Conservation (phyloP, 2,797 vertebrate species). For the Miichthys miiuy region DNA sequence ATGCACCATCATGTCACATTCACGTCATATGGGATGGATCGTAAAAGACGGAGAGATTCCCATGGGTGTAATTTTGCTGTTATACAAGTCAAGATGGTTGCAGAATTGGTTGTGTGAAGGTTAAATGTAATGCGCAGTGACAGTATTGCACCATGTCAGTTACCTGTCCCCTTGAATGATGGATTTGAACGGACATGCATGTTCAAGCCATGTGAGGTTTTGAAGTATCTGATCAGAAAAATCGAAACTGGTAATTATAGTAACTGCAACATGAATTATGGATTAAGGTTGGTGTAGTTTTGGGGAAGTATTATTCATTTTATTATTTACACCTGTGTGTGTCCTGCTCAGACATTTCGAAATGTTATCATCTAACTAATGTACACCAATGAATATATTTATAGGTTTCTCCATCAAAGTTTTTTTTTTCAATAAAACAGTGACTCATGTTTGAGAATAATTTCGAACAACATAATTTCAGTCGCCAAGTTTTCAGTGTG, state of each 20-base stretch:
- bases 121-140: not conserved
- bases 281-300: not conserved
- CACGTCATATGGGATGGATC: not conserved
- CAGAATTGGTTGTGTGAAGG: slow-evolving; percentile 9
- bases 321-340: not conserved
- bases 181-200: not conserved
- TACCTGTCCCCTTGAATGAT: not conserved
- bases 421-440: not conserved
- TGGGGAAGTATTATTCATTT: not conserved
- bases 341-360: not conserved
- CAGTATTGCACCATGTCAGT: not conserved
- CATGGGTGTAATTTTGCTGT: not conserved
- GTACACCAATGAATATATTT: not conserved
- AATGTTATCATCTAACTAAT: not conserved
- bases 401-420: not conserved
- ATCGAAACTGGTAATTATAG: not conserved
- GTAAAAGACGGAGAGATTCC: not conserved
- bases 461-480: not conserved
- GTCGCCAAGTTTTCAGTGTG: slow-evolving; percentile 11
- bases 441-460: not conserved
- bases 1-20: slow-evolving; percentile 8
- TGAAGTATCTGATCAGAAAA: not conserved
- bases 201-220: not conserved
- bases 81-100: not conserved
- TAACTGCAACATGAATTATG: not conserved